Conservation (phyloP, 2,797 vertebrate genomes). For the Pseudochirops corinnae region DNA sequence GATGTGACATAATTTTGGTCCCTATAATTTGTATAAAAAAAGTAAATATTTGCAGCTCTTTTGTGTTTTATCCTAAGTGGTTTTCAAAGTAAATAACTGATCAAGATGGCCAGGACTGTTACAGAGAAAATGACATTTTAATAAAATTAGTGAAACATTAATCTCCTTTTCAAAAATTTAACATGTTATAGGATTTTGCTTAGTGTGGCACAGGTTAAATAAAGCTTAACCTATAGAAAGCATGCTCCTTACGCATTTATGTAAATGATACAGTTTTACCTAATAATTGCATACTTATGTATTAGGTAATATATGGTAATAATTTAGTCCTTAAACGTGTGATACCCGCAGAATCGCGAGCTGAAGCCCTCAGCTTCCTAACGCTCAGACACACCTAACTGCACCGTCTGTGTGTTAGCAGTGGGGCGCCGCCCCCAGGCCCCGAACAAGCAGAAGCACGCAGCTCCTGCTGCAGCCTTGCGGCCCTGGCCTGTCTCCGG, state of each 20-base stretch:
- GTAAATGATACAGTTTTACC: not conserved
- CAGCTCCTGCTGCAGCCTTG: not conserved
- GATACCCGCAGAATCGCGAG: not conserved
- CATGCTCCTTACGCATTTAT: not conserved
- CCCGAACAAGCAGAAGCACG: too few relatives aligned
- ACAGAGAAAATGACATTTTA: not conserved
- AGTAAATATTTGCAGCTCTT: not conserved
- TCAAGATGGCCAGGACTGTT: not conserved
- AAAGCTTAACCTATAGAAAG: not conserved
- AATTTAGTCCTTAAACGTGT: not conserved
- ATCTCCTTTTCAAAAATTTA: not conserved
- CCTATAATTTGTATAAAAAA: not conserved
- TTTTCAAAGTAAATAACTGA: not conserved
- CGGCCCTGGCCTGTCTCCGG: too few relatives aligned
- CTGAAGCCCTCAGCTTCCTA: not conserved
- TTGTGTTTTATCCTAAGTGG: not conserved
- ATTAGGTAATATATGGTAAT: too few relatives aligned
- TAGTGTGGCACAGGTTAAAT: not conserved
- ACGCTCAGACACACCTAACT: too few relatives aligned
- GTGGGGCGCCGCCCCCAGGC: too few relatives aligned
- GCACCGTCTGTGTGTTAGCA: too few relatives aligned
- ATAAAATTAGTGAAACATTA: not conserved
- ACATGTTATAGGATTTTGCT: not conserved
- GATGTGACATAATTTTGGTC: not conserved
- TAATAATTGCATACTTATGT: fast-evolving